These are phyloP conservation scores for Cephus sareptanus DNA, from an alignment of 2,888 invertebrate species.

Conservation along the genomic window DNA sequence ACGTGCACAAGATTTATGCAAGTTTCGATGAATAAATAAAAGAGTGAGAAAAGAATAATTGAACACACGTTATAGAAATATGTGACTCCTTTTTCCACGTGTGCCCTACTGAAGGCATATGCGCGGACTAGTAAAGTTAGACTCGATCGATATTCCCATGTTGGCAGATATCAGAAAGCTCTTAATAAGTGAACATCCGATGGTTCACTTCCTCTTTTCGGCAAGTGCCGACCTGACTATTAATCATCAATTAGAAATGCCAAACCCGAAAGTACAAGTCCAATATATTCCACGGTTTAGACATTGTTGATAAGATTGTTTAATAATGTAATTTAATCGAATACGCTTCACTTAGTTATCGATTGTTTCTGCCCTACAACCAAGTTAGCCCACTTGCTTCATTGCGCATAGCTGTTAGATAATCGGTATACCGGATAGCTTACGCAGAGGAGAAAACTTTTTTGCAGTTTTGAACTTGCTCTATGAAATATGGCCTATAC, in stretches of 20 bases:
- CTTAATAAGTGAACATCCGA: background rate
- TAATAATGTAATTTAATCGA: background rate
- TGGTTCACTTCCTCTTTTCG: background rate
- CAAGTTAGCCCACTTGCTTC: background rate
- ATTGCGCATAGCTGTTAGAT: background rate
- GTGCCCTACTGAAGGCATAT: background rate
- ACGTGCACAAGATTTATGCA: background rate
- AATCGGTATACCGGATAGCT: background rate
- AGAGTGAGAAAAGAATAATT: background rate
- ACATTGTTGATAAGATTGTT: background rate
- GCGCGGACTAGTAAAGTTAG: background rate
- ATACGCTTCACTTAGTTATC: background rate
- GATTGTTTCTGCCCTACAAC: background rate
- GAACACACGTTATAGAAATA: background rate
- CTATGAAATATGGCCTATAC: background rate
- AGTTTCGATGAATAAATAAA: background rate
- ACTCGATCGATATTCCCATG: background rate
- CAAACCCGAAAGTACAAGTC: background rate
- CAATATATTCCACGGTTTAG: background rate
- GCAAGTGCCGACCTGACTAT: background rate
- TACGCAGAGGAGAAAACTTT: background rate
- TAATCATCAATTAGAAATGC: background rate
- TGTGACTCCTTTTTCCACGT: background rate
- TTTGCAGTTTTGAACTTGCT: background rate
- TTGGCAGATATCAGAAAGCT: background rate